Percentiles rank a stretch among this genome's conserved stretches.
Evolutionary conservation across 2,797 vertebrate species (phyloP).

Genomic region (Momotus momota): DNA sequence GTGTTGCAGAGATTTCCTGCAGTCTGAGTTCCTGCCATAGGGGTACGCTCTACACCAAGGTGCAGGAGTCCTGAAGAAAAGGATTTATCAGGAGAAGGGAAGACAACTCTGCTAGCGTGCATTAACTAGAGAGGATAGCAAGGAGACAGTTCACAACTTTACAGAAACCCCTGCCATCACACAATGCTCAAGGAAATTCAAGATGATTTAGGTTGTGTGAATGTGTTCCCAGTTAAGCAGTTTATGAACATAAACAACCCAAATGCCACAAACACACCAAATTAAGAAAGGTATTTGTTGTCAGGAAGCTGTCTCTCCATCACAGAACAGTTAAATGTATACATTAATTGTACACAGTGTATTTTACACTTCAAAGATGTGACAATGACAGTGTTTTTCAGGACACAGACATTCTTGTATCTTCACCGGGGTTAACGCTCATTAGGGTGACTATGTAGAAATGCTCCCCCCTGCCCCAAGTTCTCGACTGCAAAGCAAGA

Average conservation of each 20-base stretch:
- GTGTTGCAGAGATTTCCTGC: neutral
- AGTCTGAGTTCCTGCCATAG: rapidly evolving
- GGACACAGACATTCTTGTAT: neutral
- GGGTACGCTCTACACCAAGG: neutral
- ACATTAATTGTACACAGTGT: neutral
- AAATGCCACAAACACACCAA: neutral
- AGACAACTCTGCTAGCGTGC: neutral
- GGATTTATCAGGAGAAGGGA: neutral
- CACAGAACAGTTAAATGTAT: neutral
- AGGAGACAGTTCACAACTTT: neutral
- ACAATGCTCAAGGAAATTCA: neutral
- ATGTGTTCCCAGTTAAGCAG: neutral
- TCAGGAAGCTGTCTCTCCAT: neutral
- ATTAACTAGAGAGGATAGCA: neutral
- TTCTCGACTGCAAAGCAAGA: neutral
- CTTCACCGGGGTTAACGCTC: neutral
- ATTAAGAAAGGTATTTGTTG: neutral
- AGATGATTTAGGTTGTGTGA: neutral
- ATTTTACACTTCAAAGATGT: neutral
- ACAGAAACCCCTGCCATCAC: neutral
- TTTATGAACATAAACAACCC: neutral
- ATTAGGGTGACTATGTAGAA: neutral
- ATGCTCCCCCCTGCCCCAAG: neutral
- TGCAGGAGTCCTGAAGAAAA: neutral
- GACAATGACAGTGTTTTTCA: neutral